Conservation (phyloP, 2,888 invertebrate species). For the Cantharis flavilabris region DNA sequence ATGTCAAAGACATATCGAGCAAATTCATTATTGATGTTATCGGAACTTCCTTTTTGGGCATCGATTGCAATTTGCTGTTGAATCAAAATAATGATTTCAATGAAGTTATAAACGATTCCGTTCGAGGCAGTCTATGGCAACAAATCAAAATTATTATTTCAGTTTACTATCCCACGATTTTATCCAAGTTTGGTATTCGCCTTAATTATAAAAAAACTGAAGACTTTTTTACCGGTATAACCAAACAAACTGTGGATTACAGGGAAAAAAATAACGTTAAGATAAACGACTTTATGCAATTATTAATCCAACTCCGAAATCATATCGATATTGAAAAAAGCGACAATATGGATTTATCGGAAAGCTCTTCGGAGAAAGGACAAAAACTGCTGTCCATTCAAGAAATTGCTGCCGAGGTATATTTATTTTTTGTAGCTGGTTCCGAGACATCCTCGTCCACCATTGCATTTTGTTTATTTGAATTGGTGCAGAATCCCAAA, state of each 20-base stretch:
- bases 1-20: not conserved
- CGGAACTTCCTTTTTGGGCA: not conserved
- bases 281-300: not conserved
- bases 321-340: not conserved
- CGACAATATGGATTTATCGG: not conserved
- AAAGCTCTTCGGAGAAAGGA: not conserved
- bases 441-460: slow-evolving; percentile 51
- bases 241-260: not conserved
- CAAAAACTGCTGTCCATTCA: not conserved
- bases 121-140: not conserved
- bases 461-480: slow-evolving; percentile 57
- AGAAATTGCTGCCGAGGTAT: slow-evolving; percentile 39
- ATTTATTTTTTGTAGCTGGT: slow-evolving; percentile 45
- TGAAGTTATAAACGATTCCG: not conserved
- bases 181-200: not conserved
- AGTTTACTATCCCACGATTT: not conserved
- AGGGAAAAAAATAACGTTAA: not conserved
- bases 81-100: not conserved
- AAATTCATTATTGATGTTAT: not conserved
- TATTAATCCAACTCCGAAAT: not conserved
- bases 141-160: not conserved
- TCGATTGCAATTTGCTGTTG: not conserved
- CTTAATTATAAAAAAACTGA: not conserved
- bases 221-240: not conserved
- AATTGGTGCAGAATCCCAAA: slow-evolving; percentile 55